phyloP scores from a whole-genome alignment of 2,113 vertebrate species.

The sheep (Ovis aries) region DNA sequence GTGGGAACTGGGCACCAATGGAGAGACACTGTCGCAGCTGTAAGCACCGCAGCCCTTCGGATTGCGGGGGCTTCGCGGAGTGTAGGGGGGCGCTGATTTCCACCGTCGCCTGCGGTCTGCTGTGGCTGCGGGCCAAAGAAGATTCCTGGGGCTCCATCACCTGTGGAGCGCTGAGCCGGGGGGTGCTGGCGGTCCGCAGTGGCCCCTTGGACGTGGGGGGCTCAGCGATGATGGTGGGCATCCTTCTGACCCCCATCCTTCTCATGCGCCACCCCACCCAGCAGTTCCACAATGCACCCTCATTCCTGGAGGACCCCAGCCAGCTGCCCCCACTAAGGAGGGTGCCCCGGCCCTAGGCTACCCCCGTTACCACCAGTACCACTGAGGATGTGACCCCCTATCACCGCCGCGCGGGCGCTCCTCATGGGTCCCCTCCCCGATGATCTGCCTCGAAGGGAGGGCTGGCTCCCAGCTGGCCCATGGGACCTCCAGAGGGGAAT shows the following conservation, averaged over 20 bases:
- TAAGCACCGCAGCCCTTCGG: not conserved
- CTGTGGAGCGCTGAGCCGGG: not conserved
- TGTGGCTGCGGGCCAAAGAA: not conserved
- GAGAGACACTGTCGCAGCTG: not conserved
- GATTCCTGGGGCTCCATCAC: not conserved
- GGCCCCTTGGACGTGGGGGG: not conserved
- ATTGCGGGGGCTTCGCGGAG: rapidly evolving
- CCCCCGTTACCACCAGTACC: not conserved
- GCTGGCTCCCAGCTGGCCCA: not conserved
- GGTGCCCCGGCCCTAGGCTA: not conserved
- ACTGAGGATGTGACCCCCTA: not conserved
- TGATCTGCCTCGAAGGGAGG: not conserved
- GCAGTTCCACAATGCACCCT: not conserved
- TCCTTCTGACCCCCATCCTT: not conserved
- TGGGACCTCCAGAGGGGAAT: not conserved
- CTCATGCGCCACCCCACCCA: not conserved
- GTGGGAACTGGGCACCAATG: not conserved
- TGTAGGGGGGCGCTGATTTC: not conserved
- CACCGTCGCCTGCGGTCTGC: rapidly evolving
- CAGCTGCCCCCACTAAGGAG: not conserved
- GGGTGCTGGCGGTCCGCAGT: rapidly evolving
- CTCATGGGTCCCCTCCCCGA: rapidly evolving
- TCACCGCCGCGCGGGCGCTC: rapidly evolving
- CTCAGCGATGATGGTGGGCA: rapidly evolving
- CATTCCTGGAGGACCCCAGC: not conserved